Percentiles rank a stretch among this genome's conserved stretches.
phyloP scores from a whole-genome alignment of 2,113 vertebrate species.

The Urocynchramus pylzowi region DNA sequence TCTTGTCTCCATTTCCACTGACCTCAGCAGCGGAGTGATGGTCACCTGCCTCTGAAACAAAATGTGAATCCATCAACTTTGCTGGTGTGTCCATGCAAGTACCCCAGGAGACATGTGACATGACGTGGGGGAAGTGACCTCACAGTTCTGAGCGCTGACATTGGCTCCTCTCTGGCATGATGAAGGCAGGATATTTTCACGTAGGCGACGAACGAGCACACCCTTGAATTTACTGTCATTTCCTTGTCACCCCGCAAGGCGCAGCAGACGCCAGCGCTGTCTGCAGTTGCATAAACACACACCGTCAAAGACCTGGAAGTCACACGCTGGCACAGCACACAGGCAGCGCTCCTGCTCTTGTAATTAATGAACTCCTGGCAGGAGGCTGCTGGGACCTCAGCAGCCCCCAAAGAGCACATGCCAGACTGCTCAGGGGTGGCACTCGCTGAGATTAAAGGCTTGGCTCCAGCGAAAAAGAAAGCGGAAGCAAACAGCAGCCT shows the following conservation, averaged over 20 bases:
- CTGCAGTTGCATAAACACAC: slow-evolving; percentile 16
- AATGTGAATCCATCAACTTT: not conserved
- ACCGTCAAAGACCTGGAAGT: slow-evolving; percentile 17
- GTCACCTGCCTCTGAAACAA: not conserved
- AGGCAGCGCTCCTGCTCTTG: not conserved
- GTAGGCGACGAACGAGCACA: accelerated
- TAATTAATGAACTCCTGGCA: slow-evolving; percentile 53
- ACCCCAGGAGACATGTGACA: not conserved
- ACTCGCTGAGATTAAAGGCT: not conserved
- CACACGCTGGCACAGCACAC: not conserved
- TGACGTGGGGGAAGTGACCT: not conserved
- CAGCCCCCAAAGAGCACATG: not conserved
- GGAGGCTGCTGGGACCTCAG: slow-evolving; percentile 6
- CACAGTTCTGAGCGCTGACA: not conserved
- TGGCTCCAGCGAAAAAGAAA: not conserved
- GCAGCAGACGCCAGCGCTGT: not conserved
- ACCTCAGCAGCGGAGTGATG: not conserved
- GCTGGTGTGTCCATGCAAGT: not conserved
- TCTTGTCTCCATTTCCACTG: not conserved
- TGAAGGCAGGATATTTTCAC: not conserved
- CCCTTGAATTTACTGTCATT: not conserved
- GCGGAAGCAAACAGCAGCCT: not conserved
- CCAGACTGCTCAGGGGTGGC: not conserved
- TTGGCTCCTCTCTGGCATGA: not conserved
- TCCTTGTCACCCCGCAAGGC: not conserved